These are phyloP conservation scores for Hippolais icterina DNA, from an alignment of 2,113 vertebrate genomes.

Conservation along the genomic window DNA sequence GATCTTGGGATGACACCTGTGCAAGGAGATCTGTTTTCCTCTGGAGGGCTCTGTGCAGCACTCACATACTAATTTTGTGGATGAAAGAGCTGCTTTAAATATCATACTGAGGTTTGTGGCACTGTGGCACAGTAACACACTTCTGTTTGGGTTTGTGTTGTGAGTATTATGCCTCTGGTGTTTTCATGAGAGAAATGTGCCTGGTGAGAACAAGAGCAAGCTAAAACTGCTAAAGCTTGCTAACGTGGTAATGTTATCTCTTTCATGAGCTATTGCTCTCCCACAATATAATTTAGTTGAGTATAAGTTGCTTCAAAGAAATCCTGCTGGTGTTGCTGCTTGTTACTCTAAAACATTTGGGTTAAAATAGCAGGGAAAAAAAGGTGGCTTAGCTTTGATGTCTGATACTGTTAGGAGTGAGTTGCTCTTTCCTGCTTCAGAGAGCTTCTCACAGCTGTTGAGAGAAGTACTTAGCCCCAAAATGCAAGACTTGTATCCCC, in stretches of 20 bases:
- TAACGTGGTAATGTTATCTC: neutral
- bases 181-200: neutral
- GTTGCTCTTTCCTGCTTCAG: conserved; percentile 32
- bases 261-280: neutral
- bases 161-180: neutral
- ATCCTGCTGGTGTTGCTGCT: neutral
- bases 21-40: neutral
- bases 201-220: neutral
- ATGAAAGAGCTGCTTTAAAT: neutral
- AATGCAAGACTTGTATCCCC: conserved; percentile 41
- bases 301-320: neutral
- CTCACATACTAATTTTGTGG: rapidly evolving
- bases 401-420: conserved; percentile 37
- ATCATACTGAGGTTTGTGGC: neutral
- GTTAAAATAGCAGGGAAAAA: neutral
- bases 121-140: neutral
- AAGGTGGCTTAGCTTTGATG: neutral
- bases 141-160: neutral
- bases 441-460: conserved; percentile 60
- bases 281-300: neutral
- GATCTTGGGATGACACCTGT: neutral
- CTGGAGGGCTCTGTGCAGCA: neutral
- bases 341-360: neutral
- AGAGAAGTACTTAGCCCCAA: conserved; percentile 63
- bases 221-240: neutral